Percentiles rank a stretch among this genome's conserved stretches.
These are phyloP conservation scores for Embidobia sp. DNA, from an alignment of 2,888 invertebrate genomes.

Conservation along the genomic window DNA sequence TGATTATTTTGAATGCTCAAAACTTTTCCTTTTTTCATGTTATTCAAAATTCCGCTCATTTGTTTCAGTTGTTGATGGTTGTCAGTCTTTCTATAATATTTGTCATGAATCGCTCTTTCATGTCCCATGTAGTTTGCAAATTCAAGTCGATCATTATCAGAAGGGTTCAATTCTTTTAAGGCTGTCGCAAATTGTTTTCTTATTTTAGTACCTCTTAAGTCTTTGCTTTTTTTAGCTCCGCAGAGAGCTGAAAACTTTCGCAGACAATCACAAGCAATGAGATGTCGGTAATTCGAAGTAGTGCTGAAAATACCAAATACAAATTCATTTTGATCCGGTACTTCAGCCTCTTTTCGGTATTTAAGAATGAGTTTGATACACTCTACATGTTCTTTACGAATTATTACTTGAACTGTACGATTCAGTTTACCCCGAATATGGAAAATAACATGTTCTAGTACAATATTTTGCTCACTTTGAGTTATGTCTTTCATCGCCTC, in stretches of 20 bases:
- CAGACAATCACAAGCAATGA: background rate
- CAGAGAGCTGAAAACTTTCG: background rate
- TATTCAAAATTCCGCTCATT: no score
- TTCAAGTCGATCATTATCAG: background rate
- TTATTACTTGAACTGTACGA: slow-evolving; percentile 15
- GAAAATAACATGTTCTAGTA: background rate
- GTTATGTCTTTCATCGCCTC: no score
- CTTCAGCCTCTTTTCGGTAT: background rate
- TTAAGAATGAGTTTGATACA: slow-evolving; percentile 18
- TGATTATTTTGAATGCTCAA: no score
- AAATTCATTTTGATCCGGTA: slow-evolving; percentile 11
- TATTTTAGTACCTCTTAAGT: background rate
- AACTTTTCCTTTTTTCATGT: no score
- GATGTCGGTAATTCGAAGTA: background rate
- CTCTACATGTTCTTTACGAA: background rate
- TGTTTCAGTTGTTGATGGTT: no score
- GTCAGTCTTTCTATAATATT: background rate
- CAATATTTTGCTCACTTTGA: no score
- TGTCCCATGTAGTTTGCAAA: slow-evolving; percentile 5
- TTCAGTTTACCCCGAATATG: slow-evolving; percentile 12
- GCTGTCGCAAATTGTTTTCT: background rate
- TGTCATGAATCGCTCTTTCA: slow-evolving; percentile 2
- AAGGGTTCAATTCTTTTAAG: background rate
- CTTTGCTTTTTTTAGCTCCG: background rate
- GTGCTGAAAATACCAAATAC: slow-evolving; percentile 10